Base-by-base conservation (phyloP, 2,113 vertebrate species). In the Trogon melanurus region DNA sequence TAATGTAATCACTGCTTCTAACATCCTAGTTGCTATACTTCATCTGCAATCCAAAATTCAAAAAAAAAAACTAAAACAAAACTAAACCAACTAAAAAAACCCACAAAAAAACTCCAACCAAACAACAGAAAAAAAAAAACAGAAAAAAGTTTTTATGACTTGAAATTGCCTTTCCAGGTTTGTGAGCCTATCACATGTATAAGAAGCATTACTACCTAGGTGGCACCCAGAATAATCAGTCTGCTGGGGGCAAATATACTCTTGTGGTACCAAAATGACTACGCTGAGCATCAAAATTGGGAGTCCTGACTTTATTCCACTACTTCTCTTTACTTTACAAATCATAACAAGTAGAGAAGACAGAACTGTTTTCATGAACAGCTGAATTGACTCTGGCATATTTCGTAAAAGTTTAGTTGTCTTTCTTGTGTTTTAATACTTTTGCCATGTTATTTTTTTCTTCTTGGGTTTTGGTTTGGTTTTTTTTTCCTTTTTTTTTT, bases 121-220 rank as follows among this genome's bases (percentile, higher is more conserved):
- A 41, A 12, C 10, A 41, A 47, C 45, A 25, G 5, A 7, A 9
- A 7, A 5, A 6, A 4, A 0, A 15, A 41, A 41, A 41, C 41
- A 41, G 41, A 41, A 41, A 41, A 41, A 41, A 41, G 38, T 11
- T 41, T 41, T 41, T 41, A 25, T 79, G 12, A 3, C 2, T 13
- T 60, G 18, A 54, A 50, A 58, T 51, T 29, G 19, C 29, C 27
- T 56, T 30, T 16, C 15, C 32, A 47, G 36, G 2, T 71, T 41
- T 69, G 30, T 41, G 23, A 56, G 11, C 30, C 36, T 12, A 44
- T 64, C 14, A 61, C 2, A 9, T 18, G 8, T 27, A 6, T 30
- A 57, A 69, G 45, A 87, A 92, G 7, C 11, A 9, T 36, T 18
- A 3, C 5, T 47, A 25, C 19, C 3, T 9, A 34, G 45, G 11